Evolutionary conservation across 1,140 invertebrate species (phyloP).

Genomic region (Trichonephila clavata): DNA sequence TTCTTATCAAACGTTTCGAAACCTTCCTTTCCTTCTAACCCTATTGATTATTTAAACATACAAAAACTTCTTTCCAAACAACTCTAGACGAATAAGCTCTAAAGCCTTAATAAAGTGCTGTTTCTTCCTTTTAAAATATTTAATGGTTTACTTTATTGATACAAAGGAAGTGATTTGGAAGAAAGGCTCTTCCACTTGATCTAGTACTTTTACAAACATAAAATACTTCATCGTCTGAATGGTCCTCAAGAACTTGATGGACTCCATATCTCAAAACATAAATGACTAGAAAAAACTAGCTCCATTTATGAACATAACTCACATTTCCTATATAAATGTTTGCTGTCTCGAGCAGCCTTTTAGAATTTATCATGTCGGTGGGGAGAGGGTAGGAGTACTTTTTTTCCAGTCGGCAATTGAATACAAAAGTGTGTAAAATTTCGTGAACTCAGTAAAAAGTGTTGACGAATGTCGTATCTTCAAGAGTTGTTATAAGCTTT

Average conservation of each 20-base stretch:
- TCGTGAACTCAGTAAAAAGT: background rate
- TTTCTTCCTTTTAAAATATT: too few species aligned
- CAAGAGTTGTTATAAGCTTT: too few species aligned
- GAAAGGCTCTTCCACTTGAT: background rate
- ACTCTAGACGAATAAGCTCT: too few species aligned
- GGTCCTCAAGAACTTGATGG: background rate
- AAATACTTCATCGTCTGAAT: background rate
- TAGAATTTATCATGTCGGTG: slow-evolving; percentile 9
- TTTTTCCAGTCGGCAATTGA: background rate
- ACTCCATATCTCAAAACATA: slow-evolving; percentile 26
- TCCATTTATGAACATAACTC: slow-evolving; percentile 23
- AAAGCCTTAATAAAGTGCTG: too few species aligned
- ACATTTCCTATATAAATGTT: slow-evolving; percentile 28
- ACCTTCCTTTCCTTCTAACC: too few species aligned
- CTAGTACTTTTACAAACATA: background rate
- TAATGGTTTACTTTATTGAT: background rate
- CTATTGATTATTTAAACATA: too few species aligned
- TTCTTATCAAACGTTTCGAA: too few species aligned
- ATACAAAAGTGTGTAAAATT: background rate
- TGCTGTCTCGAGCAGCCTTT: slow-evolving; percentile 5
- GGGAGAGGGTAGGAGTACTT: background rate
- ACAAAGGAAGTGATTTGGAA: background rate
- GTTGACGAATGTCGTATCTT: too few species aligned
- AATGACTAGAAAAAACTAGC: slow-evolving; percentile 6
- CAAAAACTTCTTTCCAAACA: too few species aligned